These are phyloP conservation scores for Campylomormyrus tamandua DNA, from an alignment of 2,113 vertebrate genomes.

Conservation along the genomic window DNA sequence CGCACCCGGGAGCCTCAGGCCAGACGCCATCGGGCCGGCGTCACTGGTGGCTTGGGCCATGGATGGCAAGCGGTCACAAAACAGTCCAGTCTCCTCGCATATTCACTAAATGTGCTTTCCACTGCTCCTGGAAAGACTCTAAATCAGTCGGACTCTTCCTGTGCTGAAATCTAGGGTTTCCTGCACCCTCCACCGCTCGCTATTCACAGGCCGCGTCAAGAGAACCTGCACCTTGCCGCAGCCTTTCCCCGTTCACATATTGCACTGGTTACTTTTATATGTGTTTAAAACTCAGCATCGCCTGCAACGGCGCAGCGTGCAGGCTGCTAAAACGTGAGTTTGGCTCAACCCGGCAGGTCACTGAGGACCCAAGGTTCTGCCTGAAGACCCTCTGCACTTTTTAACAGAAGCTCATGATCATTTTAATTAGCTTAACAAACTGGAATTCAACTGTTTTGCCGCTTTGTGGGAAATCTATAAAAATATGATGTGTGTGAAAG, in stretches of 20 bases:
- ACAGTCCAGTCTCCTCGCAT: neutral
- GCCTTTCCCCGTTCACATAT: neutral
- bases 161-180: conserved; percentile 6
- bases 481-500: neutral
- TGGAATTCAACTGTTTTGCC: neutral
- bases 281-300: neutral
- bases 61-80: neutral
- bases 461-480: neutral
- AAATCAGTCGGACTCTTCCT: neutral
- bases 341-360: neutral
- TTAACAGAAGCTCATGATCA: neutral
- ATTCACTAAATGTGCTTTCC: neutral
- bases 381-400: neutral
- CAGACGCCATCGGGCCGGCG: neutral
- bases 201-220: neutral
- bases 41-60: neutral
- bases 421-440: neutral
- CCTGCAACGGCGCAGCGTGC: neutral
- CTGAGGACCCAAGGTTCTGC: neutral
- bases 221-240: neutral
- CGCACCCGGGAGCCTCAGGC: neutral
- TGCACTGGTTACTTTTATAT: conserved; percentile 4
- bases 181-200: neutral
- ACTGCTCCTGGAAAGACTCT: conserved; percentile 1
- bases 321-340: neutral